phyloP scores from a whole-genome alignment of 2,113 vertebrate genomes.

The Chionomys nivalis region DNA sequence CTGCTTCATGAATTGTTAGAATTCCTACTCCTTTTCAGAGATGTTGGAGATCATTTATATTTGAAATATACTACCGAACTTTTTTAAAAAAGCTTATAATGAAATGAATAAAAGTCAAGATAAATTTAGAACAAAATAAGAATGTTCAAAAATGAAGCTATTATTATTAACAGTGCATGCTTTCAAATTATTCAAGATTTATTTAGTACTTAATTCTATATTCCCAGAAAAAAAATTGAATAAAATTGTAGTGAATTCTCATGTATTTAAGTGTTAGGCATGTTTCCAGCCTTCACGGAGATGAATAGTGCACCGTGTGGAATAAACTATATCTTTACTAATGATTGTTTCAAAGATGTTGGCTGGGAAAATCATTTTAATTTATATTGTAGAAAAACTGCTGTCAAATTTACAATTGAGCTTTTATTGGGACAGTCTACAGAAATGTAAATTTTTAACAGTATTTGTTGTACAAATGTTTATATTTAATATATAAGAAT shows the following conservation, averaged over 20 bases:
- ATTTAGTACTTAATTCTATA: slow-evolving; percentile 29
- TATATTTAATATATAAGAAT: too few species aligned
- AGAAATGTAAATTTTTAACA: neutral
- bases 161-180: neutral
- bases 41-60: slow-evolving; percentile 26
- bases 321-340: slow-evolving; percentile 45
- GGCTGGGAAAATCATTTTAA: slow-evolving; percentile 8
- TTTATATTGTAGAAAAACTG: neutral
- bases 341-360: slow-evolving; percentile 42
- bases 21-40: slow-evolving; percentile 9
- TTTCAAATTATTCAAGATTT: slow-evolving; percentile 38
- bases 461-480: neutral
- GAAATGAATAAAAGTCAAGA: slow-evolving; percentile 38
- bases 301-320: neutral
- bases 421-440: neutral
- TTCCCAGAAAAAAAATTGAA: neutral
- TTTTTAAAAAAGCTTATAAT: slow-evolving; percentile 22
- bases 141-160: neutral
- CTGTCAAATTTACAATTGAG: neutral
- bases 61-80: neutral
- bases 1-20: neutral
- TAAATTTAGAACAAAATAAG: neutral
- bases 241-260: neutral
- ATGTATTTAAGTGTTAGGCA: neutral
- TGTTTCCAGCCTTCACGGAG: slow-evolving; percentile 32